Conservation (phyloP, 2,113 vertebrate genomes). For the Aegithalos caudatus region DNA sequence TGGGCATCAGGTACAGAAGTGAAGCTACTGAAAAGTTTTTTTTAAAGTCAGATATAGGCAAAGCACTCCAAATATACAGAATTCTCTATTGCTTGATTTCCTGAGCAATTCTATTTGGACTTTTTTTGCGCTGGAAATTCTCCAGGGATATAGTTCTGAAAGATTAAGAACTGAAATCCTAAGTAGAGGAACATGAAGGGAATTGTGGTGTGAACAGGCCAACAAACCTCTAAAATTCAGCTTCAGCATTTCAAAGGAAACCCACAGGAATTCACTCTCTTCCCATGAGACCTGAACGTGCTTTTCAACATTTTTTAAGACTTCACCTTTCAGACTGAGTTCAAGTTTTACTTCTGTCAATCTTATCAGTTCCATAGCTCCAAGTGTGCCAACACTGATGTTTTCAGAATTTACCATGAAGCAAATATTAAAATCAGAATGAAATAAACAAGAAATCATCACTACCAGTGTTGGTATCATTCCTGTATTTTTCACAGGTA, state of each 20-base stretch:
- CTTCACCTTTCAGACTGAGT: background rate
- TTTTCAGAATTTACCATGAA: background rate
- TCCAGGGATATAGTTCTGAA: background rate
- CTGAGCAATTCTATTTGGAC: background rate
- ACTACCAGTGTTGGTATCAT: background rate
- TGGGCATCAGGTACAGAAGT: background rate
- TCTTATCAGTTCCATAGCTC: background rate
- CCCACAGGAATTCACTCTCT: background rate
- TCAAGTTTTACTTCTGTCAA: background rate
- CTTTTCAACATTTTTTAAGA: background rate
- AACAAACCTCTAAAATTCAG: background rate
- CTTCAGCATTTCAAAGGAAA: background rate
- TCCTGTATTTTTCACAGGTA: background rate
- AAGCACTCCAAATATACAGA: background rate
- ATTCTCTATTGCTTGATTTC: background rate
- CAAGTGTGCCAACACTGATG: fast-evolving
- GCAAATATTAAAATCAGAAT: background rate
- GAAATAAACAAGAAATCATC: background rate
- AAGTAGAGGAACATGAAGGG: background rate
- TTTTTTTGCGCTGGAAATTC: background rate
- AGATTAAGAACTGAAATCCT: background rate
- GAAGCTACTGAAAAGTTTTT: background rate
- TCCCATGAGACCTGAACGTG: background rate
- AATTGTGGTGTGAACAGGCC: background rate
- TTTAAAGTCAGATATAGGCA: background rate